phyloP scores from a whole-genome alignment of 2,797 vertebrate species.

The Chrysocyon brachyurus region DNA sequence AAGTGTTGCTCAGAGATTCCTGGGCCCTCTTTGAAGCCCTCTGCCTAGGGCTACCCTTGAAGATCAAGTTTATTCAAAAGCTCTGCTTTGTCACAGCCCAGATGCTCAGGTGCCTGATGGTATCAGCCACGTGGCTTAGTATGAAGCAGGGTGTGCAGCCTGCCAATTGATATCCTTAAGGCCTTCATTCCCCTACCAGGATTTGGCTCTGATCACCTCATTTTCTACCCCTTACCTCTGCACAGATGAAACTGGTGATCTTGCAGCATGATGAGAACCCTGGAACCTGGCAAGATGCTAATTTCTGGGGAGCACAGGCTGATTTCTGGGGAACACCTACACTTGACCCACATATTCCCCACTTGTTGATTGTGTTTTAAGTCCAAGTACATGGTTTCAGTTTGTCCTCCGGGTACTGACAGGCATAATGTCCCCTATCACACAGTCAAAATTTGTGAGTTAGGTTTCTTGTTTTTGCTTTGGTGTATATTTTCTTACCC shows the following conservation, averaged over 20 bases:
- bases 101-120: background rate
- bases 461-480: constrained; percentile 19
- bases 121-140: background rate
- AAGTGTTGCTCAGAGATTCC: background rate
- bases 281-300: background rate
- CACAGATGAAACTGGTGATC: background rate
- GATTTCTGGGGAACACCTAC: background rate
- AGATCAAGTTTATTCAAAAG: constrained; percentile 51
- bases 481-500: background rate
- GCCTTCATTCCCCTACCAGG: background rate
- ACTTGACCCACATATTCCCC: background rate
- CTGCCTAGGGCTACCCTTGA: background rate
- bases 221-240: background rate
- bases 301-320: background rate
- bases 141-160: too few species aligned
- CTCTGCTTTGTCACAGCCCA: constrained; percentile 9
- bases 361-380: background rate
- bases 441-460: background rate
- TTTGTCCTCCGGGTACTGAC: background rate
- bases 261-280: background rate
- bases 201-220: background rate
- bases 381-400: background rate
- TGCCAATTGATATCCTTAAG: background rate
- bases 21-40: constrained; percentile 32
- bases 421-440: background rate